Base-by-base conservation (phyloP, 2,797 vertebrate genomes). In the Ctenochaetus hawaiiensis region DNA sequence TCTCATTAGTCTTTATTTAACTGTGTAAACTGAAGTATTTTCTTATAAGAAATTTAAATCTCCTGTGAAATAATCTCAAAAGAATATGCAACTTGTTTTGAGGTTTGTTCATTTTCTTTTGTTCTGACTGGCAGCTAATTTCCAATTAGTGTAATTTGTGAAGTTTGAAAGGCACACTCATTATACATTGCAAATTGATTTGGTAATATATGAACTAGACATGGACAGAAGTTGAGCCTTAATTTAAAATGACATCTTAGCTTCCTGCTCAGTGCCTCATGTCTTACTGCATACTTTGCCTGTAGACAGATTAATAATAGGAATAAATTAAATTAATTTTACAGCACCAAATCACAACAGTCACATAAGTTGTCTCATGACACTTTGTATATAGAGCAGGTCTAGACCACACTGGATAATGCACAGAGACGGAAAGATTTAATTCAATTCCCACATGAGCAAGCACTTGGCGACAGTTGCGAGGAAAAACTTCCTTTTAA, bases 121-220 rank as follows among this genome's bases (percentile, higher is more conserved):
- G 12, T 2, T 3, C 17, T 65, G 39, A 61, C 59, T 49, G 74
- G 16, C 58, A 64, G 41, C 44, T 63, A 20, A 71, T 65, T 56
- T 41, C 43, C 13, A 45, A 30, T 45, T 58, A 11, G 6, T 23
- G 23, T 1, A 16, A 17, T 13, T 3, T 22, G 8, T 7, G 7
- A 20, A 26, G 67, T 71, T 17, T 34, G 9, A 49, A 61, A 9
- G 14, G 12, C 7, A 13, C 26, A 23, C 20, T 20, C 26, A 57
- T 49, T 41, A 26, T 14, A 71, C 23, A 53, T 5, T 8, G 6
- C 18, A 14, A 14, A 22, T 17, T 68, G 26, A 48, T 10, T 37
- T 13, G 43, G 20, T 18, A 5, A 49, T 30, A 26, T 22, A 9
- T 39, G 16, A 45, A 54, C 4, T 13, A 72, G 23, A 63, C 26